Evolutionary conservation across 1,140 invertebrate species (phyloP).

Genomic region (Lordiphosa collinella): DNA sequence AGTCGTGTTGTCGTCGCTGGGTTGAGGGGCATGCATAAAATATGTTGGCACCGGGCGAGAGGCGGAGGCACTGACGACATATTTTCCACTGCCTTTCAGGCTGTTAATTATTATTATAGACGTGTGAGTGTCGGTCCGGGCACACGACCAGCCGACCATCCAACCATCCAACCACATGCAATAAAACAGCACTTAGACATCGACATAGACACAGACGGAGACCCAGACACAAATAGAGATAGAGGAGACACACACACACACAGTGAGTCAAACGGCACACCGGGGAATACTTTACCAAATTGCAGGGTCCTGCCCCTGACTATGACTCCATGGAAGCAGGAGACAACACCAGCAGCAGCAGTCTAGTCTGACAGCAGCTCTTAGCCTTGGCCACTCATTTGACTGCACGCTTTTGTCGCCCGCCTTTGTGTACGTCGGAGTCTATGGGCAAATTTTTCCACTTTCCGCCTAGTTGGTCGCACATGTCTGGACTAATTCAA

Average conservation of each 20-base stretch:
- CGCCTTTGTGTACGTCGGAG: neutral
- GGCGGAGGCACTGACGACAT: constrained; percentile 35
- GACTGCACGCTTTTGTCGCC: constrained; percentile 51
- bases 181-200: constrained; percentile 75
- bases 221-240: constrained; percentile 13
- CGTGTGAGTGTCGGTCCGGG: constrained; percentile 62
- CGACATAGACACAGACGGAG: constrained; percentile 17
- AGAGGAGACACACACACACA: constrained; percentile 1
- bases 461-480: constrained; percentile 1
- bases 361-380: constrained; percentile 17
- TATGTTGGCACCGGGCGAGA: constrained; percentile 41
- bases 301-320: constrained; percentile 37
- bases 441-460: too few relatives aligned
- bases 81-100: constrained; percentile 63
- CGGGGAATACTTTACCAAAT: constrained; percentile 76
- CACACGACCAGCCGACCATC: constrained; percentile 31
- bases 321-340: neutral
- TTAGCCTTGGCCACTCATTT: constrained; percentile 57
- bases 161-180: constrained; percentile 58
- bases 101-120: constrained; percentile 78
- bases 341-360: neutral
- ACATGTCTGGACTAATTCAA: constrained; percentile 8
- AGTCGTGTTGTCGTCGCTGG: constrained; percentile 30
- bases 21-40: constrained; percentile 67
- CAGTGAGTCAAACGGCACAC: constrained; percentile 61